Evolutionary conservation across 2,888 invertebrate species (phyloP), one percentile per base, ranked within the genome.

Genomic region (Drosophila sordidula): DNA sequence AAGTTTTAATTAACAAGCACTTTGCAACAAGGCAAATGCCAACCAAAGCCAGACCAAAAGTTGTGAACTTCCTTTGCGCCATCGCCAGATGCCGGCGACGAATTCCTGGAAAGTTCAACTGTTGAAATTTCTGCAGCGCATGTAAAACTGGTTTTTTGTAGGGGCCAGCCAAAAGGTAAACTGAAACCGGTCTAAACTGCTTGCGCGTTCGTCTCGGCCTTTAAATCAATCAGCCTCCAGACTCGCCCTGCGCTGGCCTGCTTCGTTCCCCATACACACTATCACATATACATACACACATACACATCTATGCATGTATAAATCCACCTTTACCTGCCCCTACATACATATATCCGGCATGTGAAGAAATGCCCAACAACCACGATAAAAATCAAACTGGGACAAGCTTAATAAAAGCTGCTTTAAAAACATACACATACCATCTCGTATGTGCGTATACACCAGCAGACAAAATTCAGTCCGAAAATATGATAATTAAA

Each of bases 31-130:
- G 61, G 52, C 58, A 55, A 76, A 61, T 64, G 44, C 39, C 52
- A 50, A 29, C 34, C 39, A 22, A 6, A 46, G 32, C 8, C 12
- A 41, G 50, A 18, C 51, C 55, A 61, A 66, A 66, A 67, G 25
- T 49, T 36, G 38, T 29, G 44, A 34, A 49, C 59, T 55, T 72
- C 61, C 59, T 67, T 66, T 63, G 55, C 57, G 51, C 32, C 56
- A 44, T 32, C 45, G 57, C 49, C 46, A 81, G 78, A 72, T 73
- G 67, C 66, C 46, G 67, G 55, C 45, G 14, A 71, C 89, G 14
- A 75, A 84, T 84, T 84, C 84, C 89, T 50, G 89, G 69, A 89
- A 87, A 89, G 89, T 89, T 87, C 84, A 84, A 87, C 71, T 79
- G 63, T 71, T 85, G 63, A 86, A 82, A 70, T 73, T 75, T 68